A percentile compares a stretch with the other conserved stretches of the same genome.
Evolutionary conservation across 2,888 invertebrate genomes (phyloP).

Genomic region (Caenorhabditis sp.): DNA sequence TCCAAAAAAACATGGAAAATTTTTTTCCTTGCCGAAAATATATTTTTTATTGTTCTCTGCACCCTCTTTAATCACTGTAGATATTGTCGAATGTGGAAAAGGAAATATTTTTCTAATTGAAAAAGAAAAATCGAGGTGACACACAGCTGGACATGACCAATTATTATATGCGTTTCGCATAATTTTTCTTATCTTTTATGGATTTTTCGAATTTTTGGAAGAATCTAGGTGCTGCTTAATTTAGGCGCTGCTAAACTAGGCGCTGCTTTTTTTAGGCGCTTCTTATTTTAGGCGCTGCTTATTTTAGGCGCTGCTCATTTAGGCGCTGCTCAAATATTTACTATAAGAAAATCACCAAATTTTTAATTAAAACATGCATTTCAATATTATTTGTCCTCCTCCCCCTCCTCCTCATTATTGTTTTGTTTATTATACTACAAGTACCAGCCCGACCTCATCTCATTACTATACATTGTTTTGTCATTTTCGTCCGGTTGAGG

Average conservation of each 20-base stretch:
- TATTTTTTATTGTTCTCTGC: not conserved
- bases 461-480: not conserved
- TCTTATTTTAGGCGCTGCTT: not conserved
- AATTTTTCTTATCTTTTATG: not conserved
- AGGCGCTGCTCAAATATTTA: not conserved
- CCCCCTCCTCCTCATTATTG: not conserved
- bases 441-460: not conserved
- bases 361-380: not conserved
- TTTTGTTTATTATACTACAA: not conserved
- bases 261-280: not conserved
- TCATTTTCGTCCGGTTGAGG: not conserved
- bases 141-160: not conserved
- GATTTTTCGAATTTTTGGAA: not conserved
- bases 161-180: not conserved
- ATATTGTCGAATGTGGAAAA: too few species aligned
- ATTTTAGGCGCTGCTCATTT: not conserved
- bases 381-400: not conserved
- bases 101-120: too few species aligned
- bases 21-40: not conserved
- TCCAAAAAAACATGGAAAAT: too few species aligned
- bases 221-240: not conserved
- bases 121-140: too few species aligned
- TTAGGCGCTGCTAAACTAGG: not conserved
- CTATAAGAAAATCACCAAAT: too few species aligned
- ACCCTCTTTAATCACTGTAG: too few species aligned